Percentiles rank a stretch among this genome's conserved stretches.
Evolutionary conservation across 1,140 invertebrate species (phyloP).

Genomic region (Drosophila orosa): DNA sequence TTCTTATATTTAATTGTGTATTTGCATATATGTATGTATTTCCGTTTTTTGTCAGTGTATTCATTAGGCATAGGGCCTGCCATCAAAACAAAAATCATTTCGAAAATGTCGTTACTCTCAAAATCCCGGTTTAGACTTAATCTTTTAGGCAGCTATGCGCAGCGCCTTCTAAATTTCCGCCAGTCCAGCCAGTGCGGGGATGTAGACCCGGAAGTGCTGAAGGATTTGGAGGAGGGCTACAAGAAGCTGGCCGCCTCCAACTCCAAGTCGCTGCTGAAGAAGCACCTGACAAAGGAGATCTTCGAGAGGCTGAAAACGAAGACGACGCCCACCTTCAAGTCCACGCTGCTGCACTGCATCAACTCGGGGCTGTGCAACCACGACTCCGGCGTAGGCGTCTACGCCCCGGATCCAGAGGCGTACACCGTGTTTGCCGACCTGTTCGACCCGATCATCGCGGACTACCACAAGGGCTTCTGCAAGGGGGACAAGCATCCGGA

Average conservation of each 20-base stretch:
- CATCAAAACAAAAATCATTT: background rate
- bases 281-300: constrained; percentile 93
- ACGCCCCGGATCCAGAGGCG: constrained; percentile 96
- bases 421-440: constrained; percentile 95
- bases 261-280: constrained; percentile 97
- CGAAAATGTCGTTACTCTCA: constrained; percentile 20
- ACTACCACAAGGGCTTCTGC: constrained; percentile 96
- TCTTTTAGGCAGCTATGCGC: background rate
- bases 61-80: background rate
- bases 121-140: background rate
- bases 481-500: constrained; percentile 95
- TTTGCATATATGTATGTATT: background rate
- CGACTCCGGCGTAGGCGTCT: constrained; percentile 96
- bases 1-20: too few relatives aligned
- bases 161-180: background rate
- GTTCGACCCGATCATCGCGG: constrained; percentile 98
- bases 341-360: constrained; percentile 94
- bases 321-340: constrained; percentile 92
- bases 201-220: constrained; percentile 87
- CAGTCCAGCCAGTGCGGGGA: background rate
- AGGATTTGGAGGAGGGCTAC: constrained; percentile 94
- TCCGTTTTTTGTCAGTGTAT: background rate
- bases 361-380: constrained; percentile 95
- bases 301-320: constrained; percentile 94
- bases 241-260: constrained; percentile 92